Evolutionary conservation across 2,113 vertebrate genomes (phyloP).

Genomic region (Micromys minutus): DNA sequence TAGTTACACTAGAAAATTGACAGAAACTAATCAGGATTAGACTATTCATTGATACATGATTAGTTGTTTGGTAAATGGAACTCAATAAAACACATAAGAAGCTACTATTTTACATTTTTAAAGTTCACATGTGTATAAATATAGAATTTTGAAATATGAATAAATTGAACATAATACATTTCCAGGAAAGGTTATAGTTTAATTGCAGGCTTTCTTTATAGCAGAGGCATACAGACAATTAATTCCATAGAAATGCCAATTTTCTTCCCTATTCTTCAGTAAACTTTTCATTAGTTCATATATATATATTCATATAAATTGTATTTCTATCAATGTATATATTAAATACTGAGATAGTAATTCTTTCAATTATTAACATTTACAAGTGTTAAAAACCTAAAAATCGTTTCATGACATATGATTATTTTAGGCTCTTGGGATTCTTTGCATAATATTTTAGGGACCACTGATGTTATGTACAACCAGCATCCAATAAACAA

Average conservation of each 20-base stretch:
- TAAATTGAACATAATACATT: not conserved
- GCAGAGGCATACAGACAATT: not conserved
- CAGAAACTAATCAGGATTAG: not conserved
- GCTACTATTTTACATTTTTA: not conserved
- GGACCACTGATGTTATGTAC: no score
- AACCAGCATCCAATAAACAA: no score
- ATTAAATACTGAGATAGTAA: not conserved
- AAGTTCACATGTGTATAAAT: not conserved
- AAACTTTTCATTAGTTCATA: not conserved
- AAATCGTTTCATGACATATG: no score
- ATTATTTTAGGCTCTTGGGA: no score
- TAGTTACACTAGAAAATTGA: not conserved
- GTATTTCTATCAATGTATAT: not conserved
- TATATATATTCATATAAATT: not conserved
- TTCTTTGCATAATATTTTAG: no score
- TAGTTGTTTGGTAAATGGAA: not conserved
- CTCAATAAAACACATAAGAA: not conserved
- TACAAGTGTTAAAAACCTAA: not conserved
- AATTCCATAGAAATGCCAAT: not conserved
- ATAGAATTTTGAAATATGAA: not conserved
- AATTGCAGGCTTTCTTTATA: not conserved
- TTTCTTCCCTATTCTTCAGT: not conserved
- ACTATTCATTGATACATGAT: not conserved
- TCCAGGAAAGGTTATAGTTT: not conserved
- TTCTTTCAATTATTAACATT: not conserved